Percentiles rank a stretch among this genome's conserved stretches.
These are phyloP conservation scores for Upupa epops DNA, from an alignment of 2,113 vertebrate species.

Conservation along the genomic window DNA sequence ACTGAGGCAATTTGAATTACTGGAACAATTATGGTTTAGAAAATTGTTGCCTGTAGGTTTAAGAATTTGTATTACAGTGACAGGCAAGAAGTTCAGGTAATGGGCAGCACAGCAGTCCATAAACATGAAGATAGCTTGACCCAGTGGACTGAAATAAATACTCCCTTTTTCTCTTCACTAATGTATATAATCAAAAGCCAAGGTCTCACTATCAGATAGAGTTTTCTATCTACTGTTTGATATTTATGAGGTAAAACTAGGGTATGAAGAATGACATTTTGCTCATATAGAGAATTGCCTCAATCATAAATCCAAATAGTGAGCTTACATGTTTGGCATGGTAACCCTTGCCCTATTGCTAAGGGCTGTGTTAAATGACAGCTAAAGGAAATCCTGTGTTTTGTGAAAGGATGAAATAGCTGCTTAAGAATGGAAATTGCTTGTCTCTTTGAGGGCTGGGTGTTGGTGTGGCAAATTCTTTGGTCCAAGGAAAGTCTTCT, in stretches of 20 bases:
- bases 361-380: background rate
- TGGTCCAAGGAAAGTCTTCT: background rate
- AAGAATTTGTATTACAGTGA: background rate
- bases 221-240: background rate
- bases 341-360: background rate
- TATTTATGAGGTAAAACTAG: background rate
- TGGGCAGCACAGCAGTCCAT: background rate
- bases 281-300: background rate
- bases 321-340: background rate
- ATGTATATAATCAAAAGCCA: background rate
- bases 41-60: background rate
- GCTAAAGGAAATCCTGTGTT: background rate
- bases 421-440: background rate
- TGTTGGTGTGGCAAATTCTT: background rate
- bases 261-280: background rate
- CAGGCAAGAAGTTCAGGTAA: background rate
- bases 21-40: slow-evolving; percentile 27
- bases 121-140: background rate
- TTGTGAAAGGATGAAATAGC: background rate
- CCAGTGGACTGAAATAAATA: background rate
- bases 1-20: slow-evolving; percentile 38
- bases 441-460: background rate
- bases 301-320: background rate
- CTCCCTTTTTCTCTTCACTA: background rate
- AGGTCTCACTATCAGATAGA: background rate